Evolutionary conservation across 2,888 invertebrate species (phyloP), one percentile per base, ranked within the genome.

Genomic region (Craniophora ligustri): DNA sequence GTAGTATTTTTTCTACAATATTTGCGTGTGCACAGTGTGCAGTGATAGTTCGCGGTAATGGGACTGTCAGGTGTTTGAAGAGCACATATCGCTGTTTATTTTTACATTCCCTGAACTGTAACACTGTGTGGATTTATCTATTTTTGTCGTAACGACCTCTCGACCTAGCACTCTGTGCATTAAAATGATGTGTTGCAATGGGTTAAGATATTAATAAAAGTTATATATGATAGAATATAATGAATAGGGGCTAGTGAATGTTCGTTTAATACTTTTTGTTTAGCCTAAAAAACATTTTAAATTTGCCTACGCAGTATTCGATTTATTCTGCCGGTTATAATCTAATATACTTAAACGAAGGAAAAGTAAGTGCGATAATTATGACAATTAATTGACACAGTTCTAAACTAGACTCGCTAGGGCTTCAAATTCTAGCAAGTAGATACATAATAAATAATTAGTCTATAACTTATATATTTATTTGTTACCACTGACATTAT

Each of bases 21-120:
- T 65, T 67, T 59, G 34, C 53, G 0, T 35, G 31, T 14, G 46
- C 61, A 23, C 83, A 81, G 70, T 81, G 79, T 81, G 84, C 81
- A 78, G 69, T 78, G 81, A 85, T 83, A 87, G 84, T 85, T 83
- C 84, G 75, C 79, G 76, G 86, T 89, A 89, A 89, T 88, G 82
- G 86, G 84, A 69, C 87, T 89, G 88, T 89, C 88, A 86, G 79
- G 84, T 88, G 85, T 87, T 85, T 87, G 86, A 86, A 75, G 77
- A 82, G 84, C 77, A 78, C 75, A 78, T 79, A 77, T 79, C 77
- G 75, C 60, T 83, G 78, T 88, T 87, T 88, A 88, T 87, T 87
- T 87, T 86, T 75, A 75, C 72, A 70, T 81, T 79, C 78, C 75
- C 59, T 62, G 82, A 77, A 84, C 78, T 79, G 70, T 70, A 65